phyloP scores from a whole-genome alignment of 1,140 invertebrate genomes.

The Steinernema feltiae region DNA sequence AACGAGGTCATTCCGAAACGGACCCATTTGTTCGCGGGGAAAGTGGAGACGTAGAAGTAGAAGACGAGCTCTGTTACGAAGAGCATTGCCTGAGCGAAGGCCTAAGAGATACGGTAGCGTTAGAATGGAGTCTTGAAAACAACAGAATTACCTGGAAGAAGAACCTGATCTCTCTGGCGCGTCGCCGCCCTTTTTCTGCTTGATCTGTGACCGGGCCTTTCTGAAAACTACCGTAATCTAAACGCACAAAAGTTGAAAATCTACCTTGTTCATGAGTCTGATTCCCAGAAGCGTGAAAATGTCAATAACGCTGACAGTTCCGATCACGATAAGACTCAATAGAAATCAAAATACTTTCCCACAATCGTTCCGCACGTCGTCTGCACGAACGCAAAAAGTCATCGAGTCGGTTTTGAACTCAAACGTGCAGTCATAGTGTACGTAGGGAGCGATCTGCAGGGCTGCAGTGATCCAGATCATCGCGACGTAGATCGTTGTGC shows the following conservation, averaged over 20 bases:
- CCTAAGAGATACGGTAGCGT: not conserved
- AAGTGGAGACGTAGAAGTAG: not conserved
- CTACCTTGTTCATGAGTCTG: not conserved
- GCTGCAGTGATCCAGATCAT: not conserved
- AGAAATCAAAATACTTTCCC: not conserved
- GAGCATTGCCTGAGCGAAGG: not conserved
- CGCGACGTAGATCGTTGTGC: not conserved
- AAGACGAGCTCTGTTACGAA: not conserved
- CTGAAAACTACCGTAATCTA: not conserved
- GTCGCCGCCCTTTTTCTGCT: not conserved
- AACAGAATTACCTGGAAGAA: constrained; percentile 10
- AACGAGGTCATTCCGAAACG: no score
- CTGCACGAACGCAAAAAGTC: not conserved
- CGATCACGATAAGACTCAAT: not conserved
- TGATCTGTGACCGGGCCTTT: not conserved
- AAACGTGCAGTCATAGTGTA: not conserved
- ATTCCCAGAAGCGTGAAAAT: not conserved
- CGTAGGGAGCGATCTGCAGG: not conserved
- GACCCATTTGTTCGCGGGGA: not conserved
- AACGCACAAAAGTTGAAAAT: not conserved
- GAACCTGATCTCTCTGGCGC: not conserved
- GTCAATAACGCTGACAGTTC: not conserved
- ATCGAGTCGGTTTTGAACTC: not conserved
- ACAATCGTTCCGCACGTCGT: not conserved
- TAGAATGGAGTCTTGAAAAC: not conserved